Evolutionary conservation across 2,888 invertebrate genomes (phyloP).

Genomic region (Cheilosia urbana): DNA sequence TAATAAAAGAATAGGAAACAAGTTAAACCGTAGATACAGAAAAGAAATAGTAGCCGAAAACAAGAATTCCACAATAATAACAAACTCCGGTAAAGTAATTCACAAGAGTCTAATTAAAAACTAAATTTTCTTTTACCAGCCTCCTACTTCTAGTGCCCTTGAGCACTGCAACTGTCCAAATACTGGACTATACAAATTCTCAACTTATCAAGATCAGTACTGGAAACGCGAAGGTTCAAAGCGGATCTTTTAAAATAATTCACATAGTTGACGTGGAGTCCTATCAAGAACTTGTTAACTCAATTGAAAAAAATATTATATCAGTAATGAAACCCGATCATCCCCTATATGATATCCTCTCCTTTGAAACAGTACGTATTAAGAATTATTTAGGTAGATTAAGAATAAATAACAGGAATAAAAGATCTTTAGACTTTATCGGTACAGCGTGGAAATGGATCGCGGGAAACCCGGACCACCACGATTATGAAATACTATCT

Average conservation of each 20-base stretch:
- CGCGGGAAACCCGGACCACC: too few relatives aligned
- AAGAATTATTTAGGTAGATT: neutral
- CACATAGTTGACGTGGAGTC: conserved; percentile 38
- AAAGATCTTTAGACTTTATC: too few relatives aligned
- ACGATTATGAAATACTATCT: too few relatives aligned
- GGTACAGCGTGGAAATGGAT: too few relatives aligned
- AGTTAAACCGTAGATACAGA: conserved; percentile 17
- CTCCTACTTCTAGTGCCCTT: conserved; percentile 15
- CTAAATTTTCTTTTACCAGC: neutral
- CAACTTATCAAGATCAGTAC: conserved; percentile 41
- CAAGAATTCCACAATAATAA: conserved; percentile 1
- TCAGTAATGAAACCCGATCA: conserved; percentile 24
- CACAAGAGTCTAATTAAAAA: neutral
- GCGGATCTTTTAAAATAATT: conserved; percentile 39
- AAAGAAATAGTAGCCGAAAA: conserved; percentile 5
- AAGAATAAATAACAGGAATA: too few relatives aligned
- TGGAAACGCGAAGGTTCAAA: conserved; percentile 46
- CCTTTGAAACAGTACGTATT: conserved; percentile 27
- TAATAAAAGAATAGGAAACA: conserved; percentile 24
- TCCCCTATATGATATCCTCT: conserved; percentile 19
- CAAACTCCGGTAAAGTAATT: neutral
- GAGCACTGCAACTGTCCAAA: conserved; percentile 36
- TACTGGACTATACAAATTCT: conserved; percentile 61
- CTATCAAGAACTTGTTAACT: neutral
- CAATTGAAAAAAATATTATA: neutral